These are phyloP conservation scores for Saxidomus purpurata DNA, from an alignment of 1,140 invertebrate genomes.

Conservation along the genomic window DNA sequence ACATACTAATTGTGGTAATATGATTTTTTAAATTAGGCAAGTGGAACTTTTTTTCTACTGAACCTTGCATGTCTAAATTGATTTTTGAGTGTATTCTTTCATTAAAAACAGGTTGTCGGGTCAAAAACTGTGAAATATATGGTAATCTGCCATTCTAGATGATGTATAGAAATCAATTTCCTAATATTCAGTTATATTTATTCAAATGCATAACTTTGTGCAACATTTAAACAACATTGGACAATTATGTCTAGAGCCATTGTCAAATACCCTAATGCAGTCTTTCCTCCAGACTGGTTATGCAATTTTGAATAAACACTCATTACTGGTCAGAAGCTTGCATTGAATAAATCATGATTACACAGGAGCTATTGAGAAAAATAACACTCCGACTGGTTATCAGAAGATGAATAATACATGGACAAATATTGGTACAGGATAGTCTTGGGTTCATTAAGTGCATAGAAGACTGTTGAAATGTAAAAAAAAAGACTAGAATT, in stretches of 20 bases:
- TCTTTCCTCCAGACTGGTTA: constrained; percentile 34
- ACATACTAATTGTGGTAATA: too few relatives aligned
- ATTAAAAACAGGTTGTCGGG: too few relatives aligned
- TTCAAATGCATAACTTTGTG: not conserved
- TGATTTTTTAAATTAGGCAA: too few relatives aligned
- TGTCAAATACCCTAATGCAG: not conserved
- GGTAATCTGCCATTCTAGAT: too few relatives aligned
- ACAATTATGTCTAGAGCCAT: not conserved
- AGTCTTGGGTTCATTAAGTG: not conserved
- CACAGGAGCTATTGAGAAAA: constrained; percentile 20
- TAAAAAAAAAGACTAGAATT: too few relatives aligned
- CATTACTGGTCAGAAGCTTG: constrained; percentile 15
- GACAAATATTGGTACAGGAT: constrained; percentile 24
- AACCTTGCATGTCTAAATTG: too few relatives aligned
- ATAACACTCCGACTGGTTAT: not conserved
- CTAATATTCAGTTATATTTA: too few relatives aligned
- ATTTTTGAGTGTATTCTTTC: too few relatives aligned
- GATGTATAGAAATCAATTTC: too few relatives aligned
- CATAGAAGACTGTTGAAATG: not conserved
- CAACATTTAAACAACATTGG: not conserved
- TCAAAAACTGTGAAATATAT: too few relatives aligned
- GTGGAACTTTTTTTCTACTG: too few relatives aligned
- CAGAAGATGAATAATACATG: not conserved
- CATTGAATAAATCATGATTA: constrained; percentile 29
- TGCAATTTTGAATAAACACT: constrained; percentile 21